phyloP scores from a whole-genome alignment of 2,888 invertebrate genomes.

The Leucophenga montana region DNA sequence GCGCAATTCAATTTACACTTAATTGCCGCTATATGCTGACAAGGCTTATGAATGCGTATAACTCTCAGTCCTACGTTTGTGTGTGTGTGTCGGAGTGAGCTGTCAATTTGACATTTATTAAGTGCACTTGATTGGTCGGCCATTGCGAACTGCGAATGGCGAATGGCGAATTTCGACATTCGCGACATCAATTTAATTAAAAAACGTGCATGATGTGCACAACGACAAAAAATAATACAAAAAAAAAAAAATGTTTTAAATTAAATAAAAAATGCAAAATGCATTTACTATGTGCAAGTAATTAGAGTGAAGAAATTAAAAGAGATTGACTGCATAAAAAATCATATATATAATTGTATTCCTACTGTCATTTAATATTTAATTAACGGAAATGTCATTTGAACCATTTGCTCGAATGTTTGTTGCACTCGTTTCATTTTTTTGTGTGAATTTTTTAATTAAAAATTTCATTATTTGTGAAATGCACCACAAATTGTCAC shows the following conservation, averaged over 20 bases:
- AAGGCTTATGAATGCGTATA: background rate
- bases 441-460: slow-evolving; percentile 17
- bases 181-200: slow-evolving; percentile 17
- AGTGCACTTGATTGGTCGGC: slow-evolving; percentile 13
- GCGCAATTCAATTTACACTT: slow-evolving; percentile 12
- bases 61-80: too few species aligned
- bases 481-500: slow-evolving; percentile 24
- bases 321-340: background rate
- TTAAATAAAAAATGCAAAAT: slow-evolving; percentile 11
- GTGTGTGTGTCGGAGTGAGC: background rate
- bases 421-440: slow-evolving; percentile 3
- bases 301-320: background rate
- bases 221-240: slow-evolving; percentile 13
- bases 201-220: slow-evolving; percentile 8
- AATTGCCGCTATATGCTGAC: slow-evolving; percentile 12
- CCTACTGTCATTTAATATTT: slow-evolving; percentile 18
- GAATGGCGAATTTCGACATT: background rate
- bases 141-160: background rate
- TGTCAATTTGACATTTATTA: slow-evolving; percentile 22
- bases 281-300: background rate
- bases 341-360: background rate
- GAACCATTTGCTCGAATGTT: slow-evolving; percentile 19
- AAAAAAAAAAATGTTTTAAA: background rate
- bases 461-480: slow-evolving; percentile 27
- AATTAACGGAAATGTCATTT: slow-evolving; percentile 24